Evolutionary conservation across 2,888 invertebrate genomes (phyloP).

Genomic region (Yponomeuta malinellus): DNA sequence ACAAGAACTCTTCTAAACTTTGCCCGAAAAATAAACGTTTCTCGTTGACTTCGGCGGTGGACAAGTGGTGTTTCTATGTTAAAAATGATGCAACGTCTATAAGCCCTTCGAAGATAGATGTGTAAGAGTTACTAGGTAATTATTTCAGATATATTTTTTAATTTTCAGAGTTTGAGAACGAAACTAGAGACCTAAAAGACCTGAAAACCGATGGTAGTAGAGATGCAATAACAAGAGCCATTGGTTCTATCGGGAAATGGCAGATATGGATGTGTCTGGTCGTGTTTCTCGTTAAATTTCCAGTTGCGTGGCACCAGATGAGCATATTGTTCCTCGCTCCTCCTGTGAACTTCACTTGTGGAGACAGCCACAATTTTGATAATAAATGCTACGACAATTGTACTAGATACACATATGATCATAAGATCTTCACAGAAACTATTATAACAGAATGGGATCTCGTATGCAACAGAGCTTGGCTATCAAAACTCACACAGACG

Average conservation of each 20-base stretch:
- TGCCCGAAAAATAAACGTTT: no score
- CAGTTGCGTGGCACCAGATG: conserved; percentile 88
- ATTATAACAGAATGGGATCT: conserved; percentile 86
- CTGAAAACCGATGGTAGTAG: conserved; percentile 37
- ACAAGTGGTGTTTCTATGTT: no score
- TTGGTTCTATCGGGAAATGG: conserved; percentile 84
- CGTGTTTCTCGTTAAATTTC: conserved; percentile 83
- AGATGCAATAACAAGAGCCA: conserved; percentile 81
- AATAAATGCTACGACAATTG: conserved; percentile 74
- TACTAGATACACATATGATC: conserved; percentile 76
- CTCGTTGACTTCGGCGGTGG: no score
- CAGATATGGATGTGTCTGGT: conserved; percentile 82
- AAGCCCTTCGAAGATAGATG: no score
- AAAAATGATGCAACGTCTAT: no score
- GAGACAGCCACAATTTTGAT: conserved; percentile 47
- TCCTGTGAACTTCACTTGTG: conserved; percentile 75
- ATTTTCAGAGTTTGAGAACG: conserved; percentile 60
- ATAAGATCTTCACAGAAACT: conserved; percentile 80
- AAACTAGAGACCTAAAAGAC: conserved; percentile 43
- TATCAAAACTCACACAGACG: conserved; percentile 85
- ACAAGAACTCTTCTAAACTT: no score
- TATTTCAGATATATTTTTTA: conserved; percentile 7
- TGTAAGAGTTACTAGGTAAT: no score
- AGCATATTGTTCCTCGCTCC: conserved; percentile 87
- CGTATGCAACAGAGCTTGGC: conserved; percentile 79